Percentiles rank a stretch among this genome's conserved stretches.
Conservation (phyloP, 2,113 vertebrate species). For the Larimichthys polyactis region DNA sequence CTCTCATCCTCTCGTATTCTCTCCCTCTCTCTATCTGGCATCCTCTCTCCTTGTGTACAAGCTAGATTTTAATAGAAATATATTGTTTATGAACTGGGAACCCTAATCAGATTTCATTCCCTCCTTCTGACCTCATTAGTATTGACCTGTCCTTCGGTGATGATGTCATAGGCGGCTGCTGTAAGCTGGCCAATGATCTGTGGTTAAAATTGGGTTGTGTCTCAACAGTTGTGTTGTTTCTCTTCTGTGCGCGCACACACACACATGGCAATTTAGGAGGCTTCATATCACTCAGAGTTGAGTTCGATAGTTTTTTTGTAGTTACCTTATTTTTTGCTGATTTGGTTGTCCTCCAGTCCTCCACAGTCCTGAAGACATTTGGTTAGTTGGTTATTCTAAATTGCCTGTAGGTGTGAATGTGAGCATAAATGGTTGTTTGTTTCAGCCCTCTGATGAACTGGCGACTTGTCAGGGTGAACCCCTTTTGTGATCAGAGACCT, state of each 20-base stretch:
- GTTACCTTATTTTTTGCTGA: too few species aligned
- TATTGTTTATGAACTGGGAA: conserved; percentile 83
- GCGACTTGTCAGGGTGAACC: too few species aligned
- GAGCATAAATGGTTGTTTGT: too few species aligned
- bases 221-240: conserved; percentile 33
- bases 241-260: neutral
- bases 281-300: neutral
- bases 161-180: conserved; percentile 76
- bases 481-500: too few species aligned
- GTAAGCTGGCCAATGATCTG: conserved; percentile 51
- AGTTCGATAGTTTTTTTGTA: too few species aligned
- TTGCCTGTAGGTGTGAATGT: too few species aligned
- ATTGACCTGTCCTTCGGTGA: conserved; percentile 80
- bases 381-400: too few species aligned
- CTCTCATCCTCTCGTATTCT: neutral
- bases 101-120: conserved; percentile 76
- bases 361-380: too few species aligned
- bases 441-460: too few species aligned
- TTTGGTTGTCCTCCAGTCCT: too few species aligned
- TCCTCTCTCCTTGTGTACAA: conserved; percentile 57
- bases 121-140: conserved; percentile 82
- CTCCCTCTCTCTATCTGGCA: neutral
- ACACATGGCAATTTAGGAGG: neutral
- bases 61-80: conserved; percentile 78
- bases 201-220: conserved; percentile 60